A percentile compares a stretch with the other conserved stretches of the same genome.
phyloP scores from a whole-genome alignment of 92 coral and sea anemone species.

The Hydrozoanthus gracilis region DNA sequence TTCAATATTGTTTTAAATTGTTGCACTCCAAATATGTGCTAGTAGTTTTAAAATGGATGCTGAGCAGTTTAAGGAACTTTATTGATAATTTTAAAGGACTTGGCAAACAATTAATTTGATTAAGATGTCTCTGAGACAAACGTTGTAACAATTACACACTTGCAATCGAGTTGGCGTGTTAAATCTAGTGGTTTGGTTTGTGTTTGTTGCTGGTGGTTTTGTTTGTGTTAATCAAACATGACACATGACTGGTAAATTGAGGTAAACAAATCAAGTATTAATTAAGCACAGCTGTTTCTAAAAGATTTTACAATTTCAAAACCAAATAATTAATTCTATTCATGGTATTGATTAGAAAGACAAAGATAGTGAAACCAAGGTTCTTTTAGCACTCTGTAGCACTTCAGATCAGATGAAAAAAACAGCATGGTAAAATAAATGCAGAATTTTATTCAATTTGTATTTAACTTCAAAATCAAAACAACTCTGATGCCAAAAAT shows the following conservation, averaged over 20 bases:
- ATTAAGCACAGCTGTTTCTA: not conserved
- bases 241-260: conserved; percentile 1
- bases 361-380: not conserved
- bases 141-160: too few relatives aligned
- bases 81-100: not conserved
- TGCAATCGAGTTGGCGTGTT: not conserved
- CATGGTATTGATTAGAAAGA: not conserved
- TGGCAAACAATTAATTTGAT: not conserved
- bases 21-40: too few relatives aligned
- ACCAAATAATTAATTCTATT: not conserved
- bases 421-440: too few relatives aligned
- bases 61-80: too few relatives aligned
- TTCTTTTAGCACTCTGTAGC: not conserved
- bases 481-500: not conserved
- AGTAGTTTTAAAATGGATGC: too few relatives aligned
- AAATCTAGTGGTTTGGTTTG: not conserved
- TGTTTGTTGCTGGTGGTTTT: conserved; percentile 14
- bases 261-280: not conserved
- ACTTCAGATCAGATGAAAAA: too few relatives aligned
- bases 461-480: not conserved
- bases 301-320: not conserved
- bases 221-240: not conserved
- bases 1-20: too few relatives aligned
- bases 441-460: not conserved
- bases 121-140: too few relatives aligned